phyloP scores from a whole-genome alignment of 2,888 invertebrate genomes.

The Chesias legatella region DNA sequence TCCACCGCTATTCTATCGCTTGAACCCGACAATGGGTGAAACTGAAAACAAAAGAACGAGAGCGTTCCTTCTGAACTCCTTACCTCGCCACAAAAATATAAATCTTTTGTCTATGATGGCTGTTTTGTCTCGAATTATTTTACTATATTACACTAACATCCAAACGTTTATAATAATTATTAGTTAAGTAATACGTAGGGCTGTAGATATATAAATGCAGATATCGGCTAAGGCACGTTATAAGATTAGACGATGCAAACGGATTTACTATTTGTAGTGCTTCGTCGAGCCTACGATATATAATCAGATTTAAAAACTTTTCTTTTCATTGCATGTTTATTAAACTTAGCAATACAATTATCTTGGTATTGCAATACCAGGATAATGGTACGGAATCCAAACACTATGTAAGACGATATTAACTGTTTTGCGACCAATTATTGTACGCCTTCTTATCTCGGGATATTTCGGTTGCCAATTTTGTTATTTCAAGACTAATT shows the following conservation, averaged over 20 bases:
- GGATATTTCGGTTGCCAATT: no score
- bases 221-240: slow-evolving; percentile 68
- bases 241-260: slow-evolving; percentile 77
- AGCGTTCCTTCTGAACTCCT: slow-evolving; percentile 6
- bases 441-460: no score
- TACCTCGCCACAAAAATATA: slow-evolving; percentile 4
- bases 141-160: background rate
- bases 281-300: slow-evolving; percentile 60
- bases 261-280: slow-evolving; percentile 75
- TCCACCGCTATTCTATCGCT: slow-evolving; percentile 32
- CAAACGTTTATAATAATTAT: background rate
- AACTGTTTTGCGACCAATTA: no score
- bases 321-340: slow-evolving; percentile 27
- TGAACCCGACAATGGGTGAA: slow-evolving; percentile 12
- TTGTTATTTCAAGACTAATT: no score
- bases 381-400: no score
- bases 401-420: no score
- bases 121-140: background rate
- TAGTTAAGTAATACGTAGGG: background rate
- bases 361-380: no score
- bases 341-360: slow-evolving; percentile 6
- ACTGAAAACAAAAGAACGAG: slow-evolving; percentile 14
- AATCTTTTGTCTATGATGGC: background rate
- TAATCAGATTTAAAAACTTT: slow-evolving; percentile 56
- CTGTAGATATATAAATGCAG: slow-evolving; percentile 19